Percentiles rank a stretch among this genome's conserved stretches.
Evolutionary conservation across 2,888 invertebrate genomes (phyloP).

Genomic region (Pterostichus madidus): DNA sequence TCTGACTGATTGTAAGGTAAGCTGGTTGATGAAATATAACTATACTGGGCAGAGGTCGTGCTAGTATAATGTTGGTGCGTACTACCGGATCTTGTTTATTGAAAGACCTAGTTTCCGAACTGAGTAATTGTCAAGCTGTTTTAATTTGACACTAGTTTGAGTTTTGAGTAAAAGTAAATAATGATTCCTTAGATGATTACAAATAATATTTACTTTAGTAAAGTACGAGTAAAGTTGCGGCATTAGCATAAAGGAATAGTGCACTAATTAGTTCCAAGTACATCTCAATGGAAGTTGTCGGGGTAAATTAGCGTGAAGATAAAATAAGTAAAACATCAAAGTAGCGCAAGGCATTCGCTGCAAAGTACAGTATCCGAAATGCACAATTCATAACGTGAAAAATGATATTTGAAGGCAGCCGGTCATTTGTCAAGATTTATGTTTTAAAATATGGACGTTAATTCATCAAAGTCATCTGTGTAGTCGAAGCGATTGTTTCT

Average conservation of each 20-base stretch:
- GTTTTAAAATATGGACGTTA: constrained; percentile 67
- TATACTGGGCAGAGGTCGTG: no score
- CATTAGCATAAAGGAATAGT: constrained; percentile 31
- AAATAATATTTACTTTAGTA: not conserved
- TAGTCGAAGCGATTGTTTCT: constrained; percentile 66
- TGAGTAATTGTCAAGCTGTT: no score
- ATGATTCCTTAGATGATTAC: not conserved
- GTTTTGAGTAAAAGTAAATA: not conserved
- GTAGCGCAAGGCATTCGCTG: constrained; percentile 1
- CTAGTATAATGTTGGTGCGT: no score
- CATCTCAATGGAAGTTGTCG: constrained; percentile 30
- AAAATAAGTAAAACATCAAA: constrained; percentile 39
- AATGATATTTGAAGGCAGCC: constrained; percentile 66
- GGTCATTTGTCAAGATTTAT: constrained; percentile 67
- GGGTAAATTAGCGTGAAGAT: constrained; percentile 30
- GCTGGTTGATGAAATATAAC: no score
- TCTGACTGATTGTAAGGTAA: no score
- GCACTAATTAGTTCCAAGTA: constrained; percentile 28
- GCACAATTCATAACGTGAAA: constrained; percentile 62
- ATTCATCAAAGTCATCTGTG: constrained; percentile 67
- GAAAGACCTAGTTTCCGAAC: no score
- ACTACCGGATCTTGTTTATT: no score
- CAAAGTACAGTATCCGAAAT: constrained; percentile 54
- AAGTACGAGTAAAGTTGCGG: constrained; percentile 5
- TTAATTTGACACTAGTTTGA: not conserved